These are phyloP conservation scores for Trachurus trachurus DNA, from an alignment of 2,797 vertebrate species.

Conservation along the genomic window DNA sequence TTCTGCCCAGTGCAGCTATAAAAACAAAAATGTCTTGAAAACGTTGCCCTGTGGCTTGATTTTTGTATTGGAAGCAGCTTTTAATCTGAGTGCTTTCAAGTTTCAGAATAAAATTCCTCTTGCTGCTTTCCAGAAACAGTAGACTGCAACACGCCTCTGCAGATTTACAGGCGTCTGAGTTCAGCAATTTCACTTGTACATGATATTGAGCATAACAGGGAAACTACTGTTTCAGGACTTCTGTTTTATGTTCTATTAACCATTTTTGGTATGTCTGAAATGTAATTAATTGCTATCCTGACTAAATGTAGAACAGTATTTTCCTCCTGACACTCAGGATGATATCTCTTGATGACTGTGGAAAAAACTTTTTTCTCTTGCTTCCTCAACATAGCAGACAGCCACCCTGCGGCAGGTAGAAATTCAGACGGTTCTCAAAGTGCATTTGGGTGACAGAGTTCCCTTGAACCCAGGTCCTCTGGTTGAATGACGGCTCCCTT, in stretches of 20 bases:
- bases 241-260: not conserved
- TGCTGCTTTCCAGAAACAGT: constrained; percentile 49
- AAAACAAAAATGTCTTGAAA: constrained; percentile 77
- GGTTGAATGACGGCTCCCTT: constrained; percentile 16
- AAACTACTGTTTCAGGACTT: not conserved
- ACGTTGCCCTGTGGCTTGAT: constrained; percentile 54
- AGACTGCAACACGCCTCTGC: constrained; percentile 27
- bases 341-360: not conserved
- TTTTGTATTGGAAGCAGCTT: constrained; percentile 63
- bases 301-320: constrained; percentile 4
- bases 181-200: constrained; percentile 13
- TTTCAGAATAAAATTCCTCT: constrained; percentile 57
- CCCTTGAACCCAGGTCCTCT: constrained; percentile 1
- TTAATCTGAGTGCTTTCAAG: constrained; percentile 73
- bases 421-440: constrained; percentile 13
- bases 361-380: not conserved
- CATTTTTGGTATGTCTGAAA: not conserved
- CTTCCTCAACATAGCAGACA: constrained; percentile 1
- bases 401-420: not conserved
- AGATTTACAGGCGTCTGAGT: constrained; percentile 19
- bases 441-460: constrained; percentile 12
- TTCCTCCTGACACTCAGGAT: not conserved
- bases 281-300: constrained; percentile 2
- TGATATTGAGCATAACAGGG: not conserved
- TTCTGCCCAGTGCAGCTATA: constrained; percentile 76